Percentiles rank a stretch among this genome's conserved stretches.
Evolutionary conservation across 2,797 vertebrate genomes (phyloP).

Genomic region (Darevskia nairensis): DNA sequence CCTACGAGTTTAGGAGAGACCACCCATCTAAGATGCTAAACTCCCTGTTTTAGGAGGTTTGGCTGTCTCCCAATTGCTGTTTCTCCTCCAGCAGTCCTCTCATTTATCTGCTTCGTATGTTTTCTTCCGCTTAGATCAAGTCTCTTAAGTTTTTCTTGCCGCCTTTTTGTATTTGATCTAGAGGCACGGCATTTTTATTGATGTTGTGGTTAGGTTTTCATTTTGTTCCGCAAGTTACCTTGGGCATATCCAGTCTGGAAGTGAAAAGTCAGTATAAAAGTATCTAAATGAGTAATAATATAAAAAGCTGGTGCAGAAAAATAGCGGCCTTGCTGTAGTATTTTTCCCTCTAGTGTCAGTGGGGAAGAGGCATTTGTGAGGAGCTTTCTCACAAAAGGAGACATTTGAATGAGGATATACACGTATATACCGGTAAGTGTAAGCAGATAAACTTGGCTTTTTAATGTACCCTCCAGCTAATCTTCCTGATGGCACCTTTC

Average conservation of each 20-base stretch:
- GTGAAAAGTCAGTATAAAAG: too few species aligned
- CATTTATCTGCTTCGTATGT: not conserved
- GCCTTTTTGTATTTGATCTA: too few species aligned
- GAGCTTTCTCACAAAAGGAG: conserved; percentile 20
- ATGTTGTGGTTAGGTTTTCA: too few species aligned
- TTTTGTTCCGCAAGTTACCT: too few species aligned
- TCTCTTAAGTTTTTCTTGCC: too few species aligned
- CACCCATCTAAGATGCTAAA: not conserved
- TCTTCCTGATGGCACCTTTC: not conserved
- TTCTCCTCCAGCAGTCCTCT: too few species aligned
- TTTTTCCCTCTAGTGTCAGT: not conserved
- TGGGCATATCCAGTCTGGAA: too few species aligned
- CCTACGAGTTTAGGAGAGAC: not conserved
- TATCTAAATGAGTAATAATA: too few species aligned
- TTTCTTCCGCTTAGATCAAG: not conserved
- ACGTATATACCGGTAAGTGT: not conserved
- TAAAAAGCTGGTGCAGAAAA: not conserved
- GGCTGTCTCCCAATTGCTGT: not conserved
- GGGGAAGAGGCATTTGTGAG: not conserved
- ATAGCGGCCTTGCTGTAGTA: not conserved
- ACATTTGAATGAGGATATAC: conserved; percentile 15
- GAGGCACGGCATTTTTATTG: too few species aligned
- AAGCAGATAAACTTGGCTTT: not conserved
- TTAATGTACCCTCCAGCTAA: not conserved
- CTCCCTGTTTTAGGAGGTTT: not conserved